A percentile compares a stretch with the other conserved stretches of the same genome.
Conservation (phyloP, 2,113 vertebrate genomes). For the Malaclemys terrapin region DNA sequence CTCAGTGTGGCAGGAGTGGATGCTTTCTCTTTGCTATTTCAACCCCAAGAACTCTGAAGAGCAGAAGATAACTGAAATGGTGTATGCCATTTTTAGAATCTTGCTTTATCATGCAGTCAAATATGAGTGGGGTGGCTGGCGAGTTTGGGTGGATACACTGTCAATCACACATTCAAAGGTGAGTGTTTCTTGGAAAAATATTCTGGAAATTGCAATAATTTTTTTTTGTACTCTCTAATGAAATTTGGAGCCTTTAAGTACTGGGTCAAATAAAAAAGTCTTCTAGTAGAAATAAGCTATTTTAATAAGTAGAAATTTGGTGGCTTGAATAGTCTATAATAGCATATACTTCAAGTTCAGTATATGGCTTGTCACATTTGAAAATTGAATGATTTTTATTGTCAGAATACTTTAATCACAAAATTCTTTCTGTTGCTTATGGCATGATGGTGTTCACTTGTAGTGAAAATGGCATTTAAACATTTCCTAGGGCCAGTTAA, state of each 20-base stretch:
- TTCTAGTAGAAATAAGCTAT: not conserved
- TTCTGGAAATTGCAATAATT: not conserved
- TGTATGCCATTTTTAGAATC: constrained; percentile 97
- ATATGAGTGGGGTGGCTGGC: constrained; percentile 99
- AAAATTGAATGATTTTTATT: not conserved
- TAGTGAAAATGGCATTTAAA: not conserved
- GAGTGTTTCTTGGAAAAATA: constrained; percentile 56
- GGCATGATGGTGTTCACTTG: not conserved
- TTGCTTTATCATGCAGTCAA: constrained; percentile 98
- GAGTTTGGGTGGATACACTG: constrained; percentile 98
- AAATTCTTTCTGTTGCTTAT: not conserved
- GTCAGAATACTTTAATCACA: not conserved
- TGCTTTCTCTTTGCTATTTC: constrained; percentile 97
- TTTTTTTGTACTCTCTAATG: rapidly evolving
- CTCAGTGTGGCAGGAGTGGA: constrained; percentile 99
- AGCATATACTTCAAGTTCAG: not conserved
- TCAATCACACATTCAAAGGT: constrained; percentile 99
- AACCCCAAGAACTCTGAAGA: constrained; percentile 92
- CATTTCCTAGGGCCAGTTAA: not conserved
- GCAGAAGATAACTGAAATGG: constrained; percentile 99
- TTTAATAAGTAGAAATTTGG: not conserved
- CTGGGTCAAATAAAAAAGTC: not conserved
- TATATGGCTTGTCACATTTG: not conserved
- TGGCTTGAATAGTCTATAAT: not conserved
- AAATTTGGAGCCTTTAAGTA: not conserved